phyloP scores from a whole-genome alignment of 2,113 vertebrate genomes.

The Tragelaphus imberbis region DNA sequence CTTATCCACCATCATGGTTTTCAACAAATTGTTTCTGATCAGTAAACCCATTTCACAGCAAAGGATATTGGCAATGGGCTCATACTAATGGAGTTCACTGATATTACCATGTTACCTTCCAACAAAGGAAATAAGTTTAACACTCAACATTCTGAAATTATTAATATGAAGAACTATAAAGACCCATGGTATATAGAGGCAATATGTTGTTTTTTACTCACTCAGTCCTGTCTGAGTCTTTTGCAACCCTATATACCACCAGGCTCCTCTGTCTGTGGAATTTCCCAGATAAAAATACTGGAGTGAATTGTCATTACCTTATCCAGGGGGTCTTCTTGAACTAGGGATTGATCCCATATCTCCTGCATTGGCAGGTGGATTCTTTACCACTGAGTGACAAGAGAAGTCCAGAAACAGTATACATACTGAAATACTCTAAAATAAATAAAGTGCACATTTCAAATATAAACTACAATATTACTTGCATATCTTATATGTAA shows the following conservation, averaged over 20 bases:
- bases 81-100: neutral
- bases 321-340: neutral
- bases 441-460: neutral
- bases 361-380: neutral
- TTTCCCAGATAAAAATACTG: neutral
- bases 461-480: neutral
- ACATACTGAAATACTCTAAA: neutral
- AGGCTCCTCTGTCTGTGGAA: accelerated
- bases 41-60: neutral
- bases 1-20: neutral
- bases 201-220: neutral
- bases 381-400: neutral
- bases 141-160: neutral
- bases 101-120: neutral
- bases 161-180: neutral
- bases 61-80: neutral
- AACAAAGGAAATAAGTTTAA: neutral
- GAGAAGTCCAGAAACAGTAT: neutral
- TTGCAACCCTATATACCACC: neutral
- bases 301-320: neutral
- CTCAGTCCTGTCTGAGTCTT: neutral
- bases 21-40: neutral
- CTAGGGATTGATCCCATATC: neutral
- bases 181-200: neutral
- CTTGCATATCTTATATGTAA: neutral